A percentile compares a stretch with the other conserved stretches of the same genome.
Conservation (phyloP, 2,113 vertebrate species). For the Muntiacus reevesi region DNA sequence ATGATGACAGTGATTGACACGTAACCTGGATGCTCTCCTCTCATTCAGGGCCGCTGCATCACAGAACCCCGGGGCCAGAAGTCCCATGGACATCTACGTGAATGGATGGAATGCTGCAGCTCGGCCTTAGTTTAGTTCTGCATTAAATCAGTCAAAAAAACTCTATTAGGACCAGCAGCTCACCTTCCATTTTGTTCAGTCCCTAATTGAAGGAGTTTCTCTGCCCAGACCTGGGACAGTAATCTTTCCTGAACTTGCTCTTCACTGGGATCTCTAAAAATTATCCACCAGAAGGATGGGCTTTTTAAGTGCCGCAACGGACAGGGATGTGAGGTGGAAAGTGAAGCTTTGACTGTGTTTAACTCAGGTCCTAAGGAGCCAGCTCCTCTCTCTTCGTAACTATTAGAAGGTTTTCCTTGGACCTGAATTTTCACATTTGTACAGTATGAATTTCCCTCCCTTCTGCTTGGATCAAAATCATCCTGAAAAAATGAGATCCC, state of each 20-base stretch:
- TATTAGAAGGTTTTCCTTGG: background rate
- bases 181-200: background rate
- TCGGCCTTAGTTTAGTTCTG: background rate
- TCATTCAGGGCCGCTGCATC: background rate
- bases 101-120: background rate
- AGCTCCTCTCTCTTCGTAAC: background rate
- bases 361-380: background rate
- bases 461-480: conserved; percentile 31
- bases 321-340: background rate
- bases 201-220: conserved; percentile 13
- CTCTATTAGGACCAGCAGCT: background rate
- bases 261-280: conserved; percentile 2
- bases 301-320: background rate
- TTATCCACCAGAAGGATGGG: background rate
- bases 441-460: background rate
- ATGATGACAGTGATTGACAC: background rate
- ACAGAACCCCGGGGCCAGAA: no score
- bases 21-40: background rate
- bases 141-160: background rate
- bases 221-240: background rate
- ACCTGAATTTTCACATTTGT: background rate
- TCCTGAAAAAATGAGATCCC: conserved; percentile 70
- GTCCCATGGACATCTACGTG: fast-evolving
- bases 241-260: background rate
- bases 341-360: background rate